Evolutionary conservation across 1,140 invertebrate species (phyloP), one percentile per base, ranked within the genome.

Genomic region (Hycleus cichorii): DNA sequence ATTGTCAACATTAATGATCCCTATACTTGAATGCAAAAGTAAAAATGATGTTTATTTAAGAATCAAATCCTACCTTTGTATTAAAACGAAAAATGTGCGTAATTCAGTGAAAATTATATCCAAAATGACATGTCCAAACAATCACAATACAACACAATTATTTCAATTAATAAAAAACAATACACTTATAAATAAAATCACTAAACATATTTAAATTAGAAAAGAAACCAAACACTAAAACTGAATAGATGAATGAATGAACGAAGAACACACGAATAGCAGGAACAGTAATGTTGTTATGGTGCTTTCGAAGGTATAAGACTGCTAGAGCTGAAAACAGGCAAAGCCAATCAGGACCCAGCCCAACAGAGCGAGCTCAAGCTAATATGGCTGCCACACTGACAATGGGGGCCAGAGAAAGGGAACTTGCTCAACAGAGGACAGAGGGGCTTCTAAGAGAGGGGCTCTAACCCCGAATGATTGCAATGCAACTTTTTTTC

Each of bases 321-420:
- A 71, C 66, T 69, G 65, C 60, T 32, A 65, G 65, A 58, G 62
- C 64, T 69, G 65, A 70, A 70, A 71, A 69, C 66, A 65, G 64
- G 67, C 67, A 69, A 72, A 73, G 72, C 72, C 73, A 74, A 74
- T 75, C 71, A 72, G 70, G 69, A 67, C 65, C 68, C 57, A 71
- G 71, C 69, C 63, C 64, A 69, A 63, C 68, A 62, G 66, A 71
- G 70, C 68, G 68, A 62, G 66, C 65, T 70, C 64, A 63, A 72
- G 71, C 72, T 74, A 74, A 72, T 74, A 74, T 74, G 72, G 72
- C 72, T 70, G 72, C 72, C 70, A 70, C 63, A 66, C 69, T 69
- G 66, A 72, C 69, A 72, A 72, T 71, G 66, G 71, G 66, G 62
- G 60, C 62, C 67, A 66, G 71, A 68, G 69, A 69, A 71, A 71